Conservation (phyloP, 1,140 invertebrate species). For the Caenorhabditis latens region DNA sequence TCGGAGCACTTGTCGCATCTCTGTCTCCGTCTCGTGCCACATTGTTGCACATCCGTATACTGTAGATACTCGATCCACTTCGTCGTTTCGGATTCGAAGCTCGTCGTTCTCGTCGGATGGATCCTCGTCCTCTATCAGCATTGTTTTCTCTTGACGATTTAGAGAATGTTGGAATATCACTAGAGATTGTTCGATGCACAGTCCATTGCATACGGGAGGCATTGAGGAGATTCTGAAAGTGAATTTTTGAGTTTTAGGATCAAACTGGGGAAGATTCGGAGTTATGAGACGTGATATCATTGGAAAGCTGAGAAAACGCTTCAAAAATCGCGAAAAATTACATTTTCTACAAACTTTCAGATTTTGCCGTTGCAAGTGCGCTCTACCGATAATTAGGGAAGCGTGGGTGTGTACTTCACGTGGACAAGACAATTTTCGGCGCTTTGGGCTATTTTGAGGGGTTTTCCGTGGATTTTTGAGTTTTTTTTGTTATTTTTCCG, state of each 20-base stretch:
- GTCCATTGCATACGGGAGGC: conserved; percentile 69
- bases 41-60: conserved; percentile 80
- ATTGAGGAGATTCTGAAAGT: conserved; percentile 74
- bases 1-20: conserved; percentile 79
- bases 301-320: not conserved
- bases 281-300: not conserved
- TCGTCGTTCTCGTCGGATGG: conserved; percentile 63
- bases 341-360: too few relatives aligned
- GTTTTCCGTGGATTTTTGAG: too few relatives aligned
- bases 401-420: too few relatives aligned
- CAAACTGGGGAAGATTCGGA: too few relatives aligned
- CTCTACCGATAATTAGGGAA: too few relatives aligned
- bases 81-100: conserved; percentile 61
- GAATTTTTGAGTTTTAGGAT: too few relatives aligned
- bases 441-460: too few relatives aligned
- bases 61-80: conserved; percentile 73
- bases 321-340: too few relatives aligned
- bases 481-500: too few relatives aligned
- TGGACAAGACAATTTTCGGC: too few relatives aligned
- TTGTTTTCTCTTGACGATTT: conserved; percentile 34
- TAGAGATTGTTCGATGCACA: conserved; percentile 73
- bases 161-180: conserved; percentile 70
- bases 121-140: conserved; percentile 57
- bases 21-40: conserved; percentile 80
- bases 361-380: too few relatives aligned